phyloP scores from a whole-genome alignment of 92 coral and sea anemone species.

The Umimayanthus kanabou region DNA sequence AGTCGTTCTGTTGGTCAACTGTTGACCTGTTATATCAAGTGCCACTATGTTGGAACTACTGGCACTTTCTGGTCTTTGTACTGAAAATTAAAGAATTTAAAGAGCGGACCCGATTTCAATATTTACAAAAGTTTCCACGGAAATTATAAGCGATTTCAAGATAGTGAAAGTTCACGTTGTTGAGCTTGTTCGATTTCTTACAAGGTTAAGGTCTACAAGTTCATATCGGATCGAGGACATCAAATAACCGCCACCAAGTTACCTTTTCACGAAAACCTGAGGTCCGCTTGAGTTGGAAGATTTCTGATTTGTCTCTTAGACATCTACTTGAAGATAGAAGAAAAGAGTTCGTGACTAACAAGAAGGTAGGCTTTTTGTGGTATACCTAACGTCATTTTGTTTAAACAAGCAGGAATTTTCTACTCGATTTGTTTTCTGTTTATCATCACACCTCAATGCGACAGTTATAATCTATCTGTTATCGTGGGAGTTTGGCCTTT shows the following conservation, averaged over 20 bases:
- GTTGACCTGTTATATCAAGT: neutral
- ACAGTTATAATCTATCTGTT: neutral
- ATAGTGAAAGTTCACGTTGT: too few relatives aligned
- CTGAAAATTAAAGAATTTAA: neutral
- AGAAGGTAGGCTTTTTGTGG: conserved; percentile 20
- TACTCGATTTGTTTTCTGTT: conserved; percentile 11
- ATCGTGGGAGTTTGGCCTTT: conserved; percentile 29
- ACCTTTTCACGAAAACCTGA: neutral
- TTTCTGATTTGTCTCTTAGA: neutral
- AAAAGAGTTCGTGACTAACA: neutral
- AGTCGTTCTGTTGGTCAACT: neutral
- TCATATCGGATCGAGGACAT: neutral
- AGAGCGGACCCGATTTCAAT: neutral
- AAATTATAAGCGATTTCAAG: neutral
- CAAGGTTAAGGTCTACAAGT: too few relatives aligned
- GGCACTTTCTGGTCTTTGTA: neutral
- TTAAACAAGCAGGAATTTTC: conserved; percentile 14
- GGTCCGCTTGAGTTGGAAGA: neutral
- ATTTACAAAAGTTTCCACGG: neutral
- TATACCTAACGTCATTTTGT: neutral
- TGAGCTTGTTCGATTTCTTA: too few relatives aligned
- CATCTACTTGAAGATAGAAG: neutral
- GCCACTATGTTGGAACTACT: neutral
- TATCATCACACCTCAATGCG: conserved; percentile 10
- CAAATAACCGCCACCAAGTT: neutral